Evolutionary conservation across 1,140 invertebrate species (phyloP).

Genomic region (Scaptomyza pallida): DNA sequence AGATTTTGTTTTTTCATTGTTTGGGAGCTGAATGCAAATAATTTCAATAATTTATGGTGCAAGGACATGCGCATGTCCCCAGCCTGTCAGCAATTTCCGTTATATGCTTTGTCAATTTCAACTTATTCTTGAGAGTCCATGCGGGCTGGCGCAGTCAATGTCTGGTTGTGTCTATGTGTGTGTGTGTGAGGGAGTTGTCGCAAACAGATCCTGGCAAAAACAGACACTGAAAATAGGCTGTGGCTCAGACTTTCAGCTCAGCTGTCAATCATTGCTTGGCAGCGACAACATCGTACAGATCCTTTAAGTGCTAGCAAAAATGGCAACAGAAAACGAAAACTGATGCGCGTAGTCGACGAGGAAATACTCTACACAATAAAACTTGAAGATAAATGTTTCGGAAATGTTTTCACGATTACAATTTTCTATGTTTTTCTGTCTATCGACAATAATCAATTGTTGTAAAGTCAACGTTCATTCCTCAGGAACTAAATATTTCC

Average conservation of each 20-base stretch:
- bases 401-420: too few relatives aligned
- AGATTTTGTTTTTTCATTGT: constrained; percentile 26
- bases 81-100: constrained; percentile 26
- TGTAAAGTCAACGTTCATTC: too few relatives aligned
- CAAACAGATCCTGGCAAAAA: constrained; percentile 41
- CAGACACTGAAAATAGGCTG: neutral
- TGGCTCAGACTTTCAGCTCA: constrained; percentile 23
- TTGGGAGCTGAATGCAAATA: constrained; percentile 47
- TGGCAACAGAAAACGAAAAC: constrained; percentile 49
- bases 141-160: neutral
- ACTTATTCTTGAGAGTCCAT: constrained; percentile 19
- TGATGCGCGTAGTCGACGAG: too few relatives aligned
- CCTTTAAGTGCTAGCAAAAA: constrained; percentile 70
- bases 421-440: too few relatives aligned
- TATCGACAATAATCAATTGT: too few relatives aligned
- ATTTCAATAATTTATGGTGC: constrained; percentile 68
- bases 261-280: constrained; percentile 65
- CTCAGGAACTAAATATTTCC: too few relatives aligned
- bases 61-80: constrained; percentile 38
- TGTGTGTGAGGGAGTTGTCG: constrained; percentile 11
- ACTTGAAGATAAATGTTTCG: too few relatives aligned
- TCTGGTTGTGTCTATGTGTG: too few relatives aligned
- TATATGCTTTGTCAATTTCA: constrained; percentile 58
- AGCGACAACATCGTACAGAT: constrained; percentile 23
- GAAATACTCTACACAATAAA: too few relatives aligned